These are phyloP conservation scores for Phataginus tricuspis DNA, from an alignment of 2,797 vertebrate genomes.

Conservation along the genomic window DNA sequence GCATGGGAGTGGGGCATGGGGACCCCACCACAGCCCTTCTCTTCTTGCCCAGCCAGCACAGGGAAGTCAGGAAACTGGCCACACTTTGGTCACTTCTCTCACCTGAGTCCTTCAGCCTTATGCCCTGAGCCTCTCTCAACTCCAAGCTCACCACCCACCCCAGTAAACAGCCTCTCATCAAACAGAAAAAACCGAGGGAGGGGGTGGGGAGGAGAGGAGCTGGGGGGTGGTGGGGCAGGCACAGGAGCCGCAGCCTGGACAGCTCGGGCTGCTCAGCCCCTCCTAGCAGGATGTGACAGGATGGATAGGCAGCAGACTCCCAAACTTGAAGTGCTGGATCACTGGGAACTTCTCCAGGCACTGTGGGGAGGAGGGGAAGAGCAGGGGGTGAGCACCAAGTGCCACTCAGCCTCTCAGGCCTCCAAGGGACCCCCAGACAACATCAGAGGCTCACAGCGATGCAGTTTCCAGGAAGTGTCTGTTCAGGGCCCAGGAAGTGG, in stretches of 20 bases:
- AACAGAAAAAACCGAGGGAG: slow-evolving; percentile 71
- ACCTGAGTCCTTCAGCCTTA: slow-evolving; percentile 24
- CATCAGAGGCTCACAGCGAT: background rate
- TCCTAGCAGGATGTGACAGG: slow-evolving; percentile 91
- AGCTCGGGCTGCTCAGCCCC: slow-evolving; percentile 64
- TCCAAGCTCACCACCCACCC: slow-evolving; percentile 21
- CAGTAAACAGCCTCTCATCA: slow-evolving; percentile 66
- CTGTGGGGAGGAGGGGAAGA: slow-evolving; percentile 80
- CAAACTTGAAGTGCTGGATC: slow-evolving; percentile 99
- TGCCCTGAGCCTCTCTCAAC: slow-evolving; percentile 45
- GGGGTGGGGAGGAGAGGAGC: background rate
- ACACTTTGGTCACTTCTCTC: slow-evolving; percentile 62
- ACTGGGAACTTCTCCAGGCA: slow-evolving; percentile 99
- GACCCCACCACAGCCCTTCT: background rate
- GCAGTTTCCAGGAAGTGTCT: background rate
- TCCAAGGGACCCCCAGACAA: background rate
- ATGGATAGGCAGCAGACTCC: slow-evolving; percentile 97
- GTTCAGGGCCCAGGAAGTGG: background rate
- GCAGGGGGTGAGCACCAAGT: background rate
- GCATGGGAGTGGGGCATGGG: background rate
- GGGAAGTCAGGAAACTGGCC: background rate
- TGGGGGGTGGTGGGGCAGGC: slow-evolving; percentile 67
- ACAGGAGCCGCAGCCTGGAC: slow-evolving; percentile 62
- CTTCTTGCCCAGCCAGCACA: background rate
- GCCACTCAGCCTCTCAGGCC: background rate